phyloP scores from a whole-genome alignment of 2,113 vertebrate species.

The Corythornis cristatus region DNA sequence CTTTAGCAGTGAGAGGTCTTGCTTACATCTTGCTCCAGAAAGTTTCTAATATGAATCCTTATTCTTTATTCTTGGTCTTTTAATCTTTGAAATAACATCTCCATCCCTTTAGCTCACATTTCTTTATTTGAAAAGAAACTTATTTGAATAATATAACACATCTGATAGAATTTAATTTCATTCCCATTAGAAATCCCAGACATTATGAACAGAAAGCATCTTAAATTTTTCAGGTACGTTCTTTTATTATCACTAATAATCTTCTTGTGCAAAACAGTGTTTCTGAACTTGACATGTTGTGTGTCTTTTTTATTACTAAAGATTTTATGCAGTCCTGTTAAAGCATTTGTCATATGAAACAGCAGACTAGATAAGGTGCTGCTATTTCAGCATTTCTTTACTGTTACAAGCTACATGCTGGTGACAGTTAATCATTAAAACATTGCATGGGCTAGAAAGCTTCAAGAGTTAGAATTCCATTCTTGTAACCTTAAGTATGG shows the following conservation, averaged over 20 bases:
- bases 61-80: background rate
- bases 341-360: background rate
- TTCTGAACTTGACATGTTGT: background rate
- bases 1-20: background rate
- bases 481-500: background rate
- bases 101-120: background rate
- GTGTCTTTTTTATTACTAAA: background rate
- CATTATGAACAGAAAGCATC: constrained; percentile 86
- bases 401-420: background rate
- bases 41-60: background rate
- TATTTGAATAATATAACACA: background rate
- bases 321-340: background rate
- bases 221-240: constrained; percentile 90
- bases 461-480: background rate
- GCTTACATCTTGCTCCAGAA: background rate
- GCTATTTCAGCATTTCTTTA: background rate
- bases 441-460: background rate
- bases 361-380: background rate
- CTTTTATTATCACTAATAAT: background rate
- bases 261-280: background rate
- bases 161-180: constrained; percentile 37
- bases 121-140: background rate
- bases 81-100: background rate
- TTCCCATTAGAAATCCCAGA: constrained; percentile 90
- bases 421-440: background rate